These are phyloP conservation scores for Gila robusta DNA, from an alignment of 2,797 vertebrate species.

Conservation along the genomic window DNA sequence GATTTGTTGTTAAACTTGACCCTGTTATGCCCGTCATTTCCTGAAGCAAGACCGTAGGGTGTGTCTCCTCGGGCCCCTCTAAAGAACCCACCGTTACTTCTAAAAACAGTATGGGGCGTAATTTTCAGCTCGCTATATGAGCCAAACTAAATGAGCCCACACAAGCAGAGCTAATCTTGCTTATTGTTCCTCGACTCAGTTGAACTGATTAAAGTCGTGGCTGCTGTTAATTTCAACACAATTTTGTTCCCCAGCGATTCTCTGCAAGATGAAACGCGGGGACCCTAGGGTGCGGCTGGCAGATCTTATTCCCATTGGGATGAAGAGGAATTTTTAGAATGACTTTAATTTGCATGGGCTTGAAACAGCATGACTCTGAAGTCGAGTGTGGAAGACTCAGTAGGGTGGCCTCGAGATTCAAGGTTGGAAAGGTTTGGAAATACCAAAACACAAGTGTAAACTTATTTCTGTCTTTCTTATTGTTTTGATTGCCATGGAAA, in stretches of 20 bases:
- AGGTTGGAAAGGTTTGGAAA: not conserved
- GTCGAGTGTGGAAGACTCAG: not conserved
- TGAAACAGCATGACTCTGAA: slow-evolving; percentile 64
- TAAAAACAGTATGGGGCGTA: slow-evolving; percentile 48
- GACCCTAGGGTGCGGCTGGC: slow-evolving; percentile 60
- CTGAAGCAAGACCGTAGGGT: slow-evolving; percentile 11
- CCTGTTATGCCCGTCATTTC: slow-evolving; percentile 28
- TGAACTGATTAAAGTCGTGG: slow-evolving; percentile 51
- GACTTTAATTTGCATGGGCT: slow-evolving; percentile 73
- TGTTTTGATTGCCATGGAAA: not conserved
- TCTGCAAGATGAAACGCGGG: slow-evolving; percentile 63
- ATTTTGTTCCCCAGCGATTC: slow-evolving; percentile 49
- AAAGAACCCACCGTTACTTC: slow-evolving; percentile 9
- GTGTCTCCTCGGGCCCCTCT: slow-evolving; percentile 22
- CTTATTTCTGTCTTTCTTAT: not conserved
- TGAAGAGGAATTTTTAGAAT: slow-evolving; percentile 69
- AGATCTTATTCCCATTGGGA: slow-evolving; percentile 63
- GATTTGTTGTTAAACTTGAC: slow-evolving; percentile 12
- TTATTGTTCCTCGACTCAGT: slow-evolving; percentile 45
- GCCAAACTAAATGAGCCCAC: slow-evolving; percentile 57
- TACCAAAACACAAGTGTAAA: slow-evolving; percentile 11
- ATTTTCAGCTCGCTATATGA: slow-evolving; percentile 24
- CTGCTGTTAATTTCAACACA: slow-evolving; percentile 55
- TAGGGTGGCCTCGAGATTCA: not conserved
- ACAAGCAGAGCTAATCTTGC: slow-evolving; percentile 55